Base-by-base conservation (phyloP, 2,113 vertebrate species). In the Shinisaurus crocodilurus region DNA sequence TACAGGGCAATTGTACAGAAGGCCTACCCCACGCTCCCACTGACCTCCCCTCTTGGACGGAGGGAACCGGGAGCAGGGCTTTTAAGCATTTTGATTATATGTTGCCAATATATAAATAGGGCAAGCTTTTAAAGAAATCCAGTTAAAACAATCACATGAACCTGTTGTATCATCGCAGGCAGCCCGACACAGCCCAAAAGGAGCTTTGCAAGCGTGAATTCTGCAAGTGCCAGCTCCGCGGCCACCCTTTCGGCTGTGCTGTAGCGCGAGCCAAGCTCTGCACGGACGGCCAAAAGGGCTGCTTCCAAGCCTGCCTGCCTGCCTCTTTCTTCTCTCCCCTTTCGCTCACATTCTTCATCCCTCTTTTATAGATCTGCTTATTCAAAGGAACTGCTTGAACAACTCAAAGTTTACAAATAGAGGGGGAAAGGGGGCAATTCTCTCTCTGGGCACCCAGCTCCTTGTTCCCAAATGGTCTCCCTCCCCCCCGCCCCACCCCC, bases 331-430 rank as follows among this genome's bases (percentile, higher is more conserved):
- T 85, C 54, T 0, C 0, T 82, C n/a, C 1, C 29, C 23, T 32
- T 72, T 48, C 29, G 81, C 23, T 75, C 60, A 72, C 69, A 40
- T 20, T 67, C 29, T 37, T 74, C 23, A 0, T 0, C 0, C 18
- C 60, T 4, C 90, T 90, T 90, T 70, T 85, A 18, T 0, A 13
- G 77, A 74, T 80, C 69, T n/a, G 6, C 90, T 94, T 90, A 90
- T 91, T 79, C 0, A 2, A 91, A 48, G 67, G 83, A 91, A 85
- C 70, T 18, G 81, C 37, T 75, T 65, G 57, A 70, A 54, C 91
- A 45, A 89, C n/a, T 82, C 0, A 25, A 88, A 89, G 74, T 89
- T 95, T 86, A 87, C 90, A 81, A 89, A 43, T 18, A 63, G 89
- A 87, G 91, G 75, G 69, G n/a, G 45, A 63, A 86, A 0, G 0